A percentile compares a stretch with the other conserved stretches of the same genome.
phyloP scores from a whole-genome alignment of 2,113 vertebrate genomes.

The Siniperca knerii region DNA sequence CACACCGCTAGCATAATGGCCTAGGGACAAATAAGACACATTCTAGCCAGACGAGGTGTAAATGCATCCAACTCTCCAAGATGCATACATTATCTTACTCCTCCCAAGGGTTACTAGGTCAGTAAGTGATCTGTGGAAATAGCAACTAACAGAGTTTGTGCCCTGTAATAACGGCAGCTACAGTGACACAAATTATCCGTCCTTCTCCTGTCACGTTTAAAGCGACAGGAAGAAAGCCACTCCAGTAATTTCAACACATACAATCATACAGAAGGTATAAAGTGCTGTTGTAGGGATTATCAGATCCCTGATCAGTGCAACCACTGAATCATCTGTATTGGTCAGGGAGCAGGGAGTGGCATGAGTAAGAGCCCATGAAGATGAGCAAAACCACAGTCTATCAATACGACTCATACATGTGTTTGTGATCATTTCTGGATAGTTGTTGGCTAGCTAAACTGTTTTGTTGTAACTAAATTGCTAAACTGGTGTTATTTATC shows the following conservation, averaged over 20 bases:
- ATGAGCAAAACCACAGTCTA: neutral
- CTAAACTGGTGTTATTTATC: neutral
- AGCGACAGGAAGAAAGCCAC: neutral
- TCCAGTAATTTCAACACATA: neutral
- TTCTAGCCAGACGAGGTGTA: conserved; percentile 9
- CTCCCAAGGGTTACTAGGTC: conserved; percentile 22
- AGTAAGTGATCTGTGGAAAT: neutral
- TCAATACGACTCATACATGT: neutral
- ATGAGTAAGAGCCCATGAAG: neutral
- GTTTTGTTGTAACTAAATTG: neutral
- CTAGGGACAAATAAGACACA: neutral
- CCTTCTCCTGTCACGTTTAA: neutral
- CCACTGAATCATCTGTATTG: neutral
- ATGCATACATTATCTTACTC: neutral
- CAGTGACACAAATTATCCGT: neutral
- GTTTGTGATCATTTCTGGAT: neutral
- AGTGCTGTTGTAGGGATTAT: neutral
- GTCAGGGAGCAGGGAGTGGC: neutral
- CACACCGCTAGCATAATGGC: neutral
- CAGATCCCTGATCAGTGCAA: neutral
- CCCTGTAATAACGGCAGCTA: neutral
- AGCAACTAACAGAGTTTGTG: neutral
- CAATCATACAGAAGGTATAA: neutral
- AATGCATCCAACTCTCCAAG: neutral
- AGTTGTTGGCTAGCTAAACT: neutral